These are phyloP conservation scores for Trichonephila clavata DNA, from an alignment of 1,140 invertebrate genomes.

Conservation along the genomic window DNA sequence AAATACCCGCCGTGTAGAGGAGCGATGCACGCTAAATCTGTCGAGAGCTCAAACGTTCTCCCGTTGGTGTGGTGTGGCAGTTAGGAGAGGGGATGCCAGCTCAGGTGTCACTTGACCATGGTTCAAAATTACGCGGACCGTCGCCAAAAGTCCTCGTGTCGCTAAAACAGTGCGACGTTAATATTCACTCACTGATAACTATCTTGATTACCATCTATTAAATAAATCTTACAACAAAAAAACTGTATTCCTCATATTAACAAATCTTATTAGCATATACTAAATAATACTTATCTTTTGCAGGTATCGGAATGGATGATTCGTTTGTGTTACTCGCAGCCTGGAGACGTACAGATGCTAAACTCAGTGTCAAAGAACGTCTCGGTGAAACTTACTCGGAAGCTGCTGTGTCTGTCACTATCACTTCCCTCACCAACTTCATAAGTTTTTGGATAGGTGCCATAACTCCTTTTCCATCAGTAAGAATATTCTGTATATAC, in stretches of 20 bases:
- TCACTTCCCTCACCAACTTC: conserved; percentile 82
- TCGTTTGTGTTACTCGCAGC: conserved; percentile 82
- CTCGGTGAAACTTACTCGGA: conserved; percentile 82
- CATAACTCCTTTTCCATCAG: conserved; percentile 95
- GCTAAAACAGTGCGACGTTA: no score
- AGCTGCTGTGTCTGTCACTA: conserved; percentile 82
- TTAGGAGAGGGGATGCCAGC: no score
- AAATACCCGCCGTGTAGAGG: no score
- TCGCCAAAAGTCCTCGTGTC: no score
- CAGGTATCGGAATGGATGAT: conserved; percentile 82
- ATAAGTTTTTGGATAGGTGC: conserved; percentile 85
- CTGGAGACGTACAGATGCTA: conserved; percentile 80
- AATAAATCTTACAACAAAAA: background rate
- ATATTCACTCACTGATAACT: no score
- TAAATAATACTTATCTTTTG: conserved; percentile 57
- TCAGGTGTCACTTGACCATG: no score
- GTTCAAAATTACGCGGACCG: no score
- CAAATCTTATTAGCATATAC: background rate
- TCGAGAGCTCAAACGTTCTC: no score
- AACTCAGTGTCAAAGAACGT: conserved; percentile 82
- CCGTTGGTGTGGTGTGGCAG: no score
- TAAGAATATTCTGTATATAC: conserved; percentile 98
- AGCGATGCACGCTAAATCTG: no score
- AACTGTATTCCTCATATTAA: background rate
- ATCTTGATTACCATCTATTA: no score